A percentile compares a stretch with the other conserved stretches of the same genome.
Conservation (phyloP, 2,113 vertebrate genomes). For the Dasyornis broadbenti region DNA sequence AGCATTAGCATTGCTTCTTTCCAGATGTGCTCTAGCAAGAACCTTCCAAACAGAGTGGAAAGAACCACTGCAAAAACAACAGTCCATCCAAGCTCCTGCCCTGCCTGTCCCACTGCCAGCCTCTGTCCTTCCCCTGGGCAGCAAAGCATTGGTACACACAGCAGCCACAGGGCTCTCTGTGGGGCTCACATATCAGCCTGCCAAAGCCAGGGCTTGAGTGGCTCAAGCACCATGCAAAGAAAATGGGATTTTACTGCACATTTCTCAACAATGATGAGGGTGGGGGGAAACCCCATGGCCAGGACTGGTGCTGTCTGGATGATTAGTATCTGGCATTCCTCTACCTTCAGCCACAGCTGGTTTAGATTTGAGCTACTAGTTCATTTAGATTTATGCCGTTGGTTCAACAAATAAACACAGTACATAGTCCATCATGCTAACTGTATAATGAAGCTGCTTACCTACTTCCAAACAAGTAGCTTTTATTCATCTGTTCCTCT, state of each 20-base stretch:
- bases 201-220: not conserved
- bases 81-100: not conserved
- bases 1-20: not conserved
- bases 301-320: not conserved
- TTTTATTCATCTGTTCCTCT: not conserved
- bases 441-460: not conserved
- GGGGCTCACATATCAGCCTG: not conserved
- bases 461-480: not conserved
- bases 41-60: not conserved
- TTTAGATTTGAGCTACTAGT: slow-evolving; percentile 56
- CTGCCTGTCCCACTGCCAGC: not conserved
- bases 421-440: not conserved
- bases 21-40: not conserved
- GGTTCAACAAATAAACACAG: slow-evolving; percentile 38
- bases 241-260: not conserved
- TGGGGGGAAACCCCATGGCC: not conserved
- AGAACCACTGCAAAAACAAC: not conserved
- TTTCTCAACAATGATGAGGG: not conserved
- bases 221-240: not conserved
- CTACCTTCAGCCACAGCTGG: slow-evolving; percentile 42
- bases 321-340: slow-evolving; percentile 26
- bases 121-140: not conserved
- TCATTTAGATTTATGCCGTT: slow-evolving; percentile 18
- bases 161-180: not conserved
- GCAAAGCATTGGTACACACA: not conserved